Conservation (phyloP, 2,888 invertebrate genomes). For the Melanchra persicariae region DNA sequence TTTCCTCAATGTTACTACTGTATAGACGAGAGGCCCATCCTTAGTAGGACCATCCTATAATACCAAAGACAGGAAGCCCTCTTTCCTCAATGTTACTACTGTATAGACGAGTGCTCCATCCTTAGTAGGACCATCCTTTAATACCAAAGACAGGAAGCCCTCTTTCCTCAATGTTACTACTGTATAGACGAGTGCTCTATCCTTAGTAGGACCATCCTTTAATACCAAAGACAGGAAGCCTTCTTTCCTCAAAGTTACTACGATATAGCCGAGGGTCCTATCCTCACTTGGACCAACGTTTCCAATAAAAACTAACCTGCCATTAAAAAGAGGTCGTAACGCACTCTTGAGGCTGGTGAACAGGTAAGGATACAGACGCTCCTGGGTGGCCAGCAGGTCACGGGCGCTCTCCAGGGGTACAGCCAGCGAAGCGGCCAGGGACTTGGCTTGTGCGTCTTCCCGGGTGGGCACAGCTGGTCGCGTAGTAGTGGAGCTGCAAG, state of each 20-base stretch:
- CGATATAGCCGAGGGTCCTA: no score
- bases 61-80: not conserved
- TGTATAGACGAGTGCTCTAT: not conserved
- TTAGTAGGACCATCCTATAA: no score
- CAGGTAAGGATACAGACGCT: slow-evolving; percentile 94
- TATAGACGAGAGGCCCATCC: not conserved
- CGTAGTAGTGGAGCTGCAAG: slow-evolving; percentile 70
- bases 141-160: not conserved
- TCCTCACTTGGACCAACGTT: not conserved
- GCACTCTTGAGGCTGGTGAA: slow-evolving; percentile 94
- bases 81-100: not conserved
- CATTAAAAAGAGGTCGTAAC: slow-evolving; percentile 94
- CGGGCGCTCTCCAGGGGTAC: slow-evolving; percentile 78
- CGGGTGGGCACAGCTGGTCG: slow-evolving; percentile 13
- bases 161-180: not conserved
- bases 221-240: no score
- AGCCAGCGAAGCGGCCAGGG: slow-evolving; percentile 60
- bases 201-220: no score
- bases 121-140: not conserved
- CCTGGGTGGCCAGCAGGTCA: slow-evolving; percentile 93
- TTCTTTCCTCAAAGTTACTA: no score
- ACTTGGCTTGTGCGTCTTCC: slow-evolving; percentile 36
- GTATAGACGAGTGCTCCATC: no score
- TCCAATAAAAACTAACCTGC: slow-evolving; percentile 80
- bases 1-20: not conserved